Conservation (phyloP, 2,888 invertebrate species). For the Leptinotarsa haldemani region DNA sequence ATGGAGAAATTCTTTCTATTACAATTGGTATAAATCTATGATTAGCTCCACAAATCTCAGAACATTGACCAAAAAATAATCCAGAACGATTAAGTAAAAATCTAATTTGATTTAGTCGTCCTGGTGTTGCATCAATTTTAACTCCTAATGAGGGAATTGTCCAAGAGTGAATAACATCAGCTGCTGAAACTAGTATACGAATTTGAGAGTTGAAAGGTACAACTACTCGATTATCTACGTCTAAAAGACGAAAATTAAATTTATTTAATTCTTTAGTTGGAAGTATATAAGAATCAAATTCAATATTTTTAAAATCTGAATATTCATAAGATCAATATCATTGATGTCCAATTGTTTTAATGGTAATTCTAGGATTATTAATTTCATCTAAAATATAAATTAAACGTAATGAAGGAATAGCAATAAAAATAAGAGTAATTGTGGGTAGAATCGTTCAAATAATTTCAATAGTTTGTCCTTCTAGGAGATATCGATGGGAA, state of each 20-base stretch:
- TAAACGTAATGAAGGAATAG: constrained; percentile 71
- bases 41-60: constrained; percentile 84
- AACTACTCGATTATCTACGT: constrained; percentile 74
- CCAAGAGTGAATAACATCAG: constrained; percentile 78
- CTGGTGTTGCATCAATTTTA: constrained; percentile 75
- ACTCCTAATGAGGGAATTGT: constrained; percentile 73
- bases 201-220: constrained; percentile 73
- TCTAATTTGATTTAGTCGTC: constrained; percentile 74
- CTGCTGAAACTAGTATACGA: constrained; percentile 72
- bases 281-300: constrained; percentile 75
- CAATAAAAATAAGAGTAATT: constrained; percentile 73
- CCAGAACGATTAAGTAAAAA: constrained; percentile 74
- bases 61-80: constrained; percentile 80
- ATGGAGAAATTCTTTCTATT: constrained; percentile 71
- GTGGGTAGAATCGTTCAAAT: constrained; percentile 75
- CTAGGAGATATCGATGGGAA: constrained; percentile 70
- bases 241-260: constrained; percentile 71
- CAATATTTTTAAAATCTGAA: constrained; percentile 69
- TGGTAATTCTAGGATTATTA: constrained; percentile 69
- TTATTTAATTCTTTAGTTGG: constrained; percentile 63
- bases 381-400: constrained; percentile 74
- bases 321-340: constrained; percentile 70
- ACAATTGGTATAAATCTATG: constrained; percentile 85
- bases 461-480: constrained; percentile 73
- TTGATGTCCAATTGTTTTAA: constrained; percentile 76